Base-by-base conservation (phyloP, 2,888 invertebrate species). In the Thumatha senex region DNA sequence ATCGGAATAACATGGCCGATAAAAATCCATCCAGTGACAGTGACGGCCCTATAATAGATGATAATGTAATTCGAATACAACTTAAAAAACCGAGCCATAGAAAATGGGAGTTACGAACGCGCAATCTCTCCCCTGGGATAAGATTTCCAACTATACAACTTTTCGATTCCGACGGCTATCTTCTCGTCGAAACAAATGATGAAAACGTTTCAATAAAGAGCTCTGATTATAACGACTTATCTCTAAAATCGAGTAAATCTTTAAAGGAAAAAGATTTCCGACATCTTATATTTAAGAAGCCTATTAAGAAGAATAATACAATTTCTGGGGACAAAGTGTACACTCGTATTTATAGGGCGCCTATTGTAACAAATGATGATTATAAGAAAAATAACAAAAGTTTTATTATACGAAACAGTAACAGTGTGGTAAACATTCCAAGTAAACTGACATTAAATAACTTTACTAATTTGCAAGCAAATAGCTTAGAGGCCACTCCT, bases 71-170 rank as follows among this genome's bases (percentile, higher is more conserved):
- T 69, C 87, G 92, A 54, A 92, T 94, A 63, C 93, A 94, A 79
- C 82, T 94, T 59, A 89, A 92, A 72, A 94, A 93, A 78, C 93
- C 94, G 42, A 89, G 84, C 71, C 92, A 92, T 63, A 93, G 92
- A 83, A 93, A 93, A 82, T 94, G 94, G 94, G 93, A 94, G 78
- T 78, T 94, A 60, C 90, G 93, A 40, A 94, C 94, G 35, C 92
- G 93, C 62, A 94, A 93, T 80, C 92, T 92, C 50, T 94, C 94
- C 49, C 93, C 93, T 36, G 92, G 92, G 67, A 86, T 93, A 58
- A 82, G 82, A 67, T 89, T 94, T 63, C 94, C 94, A 31, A 92
- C 92, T 51, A 92, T 94, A 76, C 93, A 94, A 78, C 91, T 94
- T 60, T 94, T 92, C 76, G 93, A 94, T 82, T 91, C 93, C 72